A percentile compares a stretch with the other conserved stretches of the same genome.
phyloP scores from a whole-genome alignment of 2,797 vertebrate species.

The Diglossa cyanea region DNA sequence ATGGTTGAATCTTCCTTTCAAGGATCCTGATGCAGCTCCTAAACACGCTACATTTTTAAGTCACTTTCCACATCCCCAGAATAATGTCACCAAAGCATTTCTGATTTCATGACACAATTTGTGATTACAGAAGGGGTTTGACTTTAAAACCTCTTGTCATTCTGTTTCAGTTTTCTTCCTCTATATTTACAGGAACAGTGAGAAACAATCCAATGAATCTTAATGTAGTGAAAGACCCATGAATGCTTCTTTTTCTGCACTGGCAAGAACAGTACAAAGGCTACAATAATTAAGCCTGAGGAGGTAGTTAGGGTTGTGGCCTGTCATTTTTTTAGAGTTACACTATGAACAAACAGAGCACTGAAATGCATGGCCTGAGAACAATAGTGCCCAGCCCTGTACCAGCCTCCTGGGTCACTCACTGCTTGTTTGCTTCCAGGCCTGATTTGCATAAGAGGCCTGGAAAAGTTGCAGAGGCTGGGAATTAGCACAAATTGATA shows the following conservation, averaged over 20 bases:
- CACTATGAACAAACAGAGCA: slow-evolving; percentile 21
- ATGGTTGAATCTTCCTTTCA: background rate
- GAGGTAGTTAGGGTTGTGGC: background rate
- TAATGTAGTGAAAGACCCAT: background rate
- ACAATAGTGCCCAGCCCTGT: background rate
- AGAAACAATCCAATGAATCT: background rate
- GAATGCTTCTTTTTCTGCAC: background rate
- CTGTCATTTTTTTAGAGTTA: background rate
- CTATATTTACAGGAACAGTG: background rate
- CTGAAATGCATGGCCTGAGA: slow-evolving; percentile 22
- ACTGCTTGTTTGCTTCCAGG: slow-evolving; percentile 11
- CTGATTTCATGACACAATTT: background rate
- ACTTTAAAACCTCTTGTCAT: background rate
- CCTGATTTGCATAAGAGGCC: slow-evolving; percentile 34
- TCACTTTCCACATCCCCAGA: background rate
- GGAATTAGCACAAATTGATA: background rate
- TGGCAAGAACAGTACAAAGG: background rate
- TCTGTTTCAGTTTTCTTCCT: background rate
- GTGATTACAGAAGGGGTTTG: background rate
- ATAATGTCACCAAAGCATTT: background rate
- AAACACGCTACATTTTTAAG: rapidly evolving
- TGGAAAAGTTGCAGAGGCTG: slow-evolving; percentile 1
- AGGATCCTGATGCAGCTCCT: background rate
- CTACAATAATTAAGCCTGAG: slow-evolving; percentile 16
- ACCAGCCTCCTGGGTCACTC: slow-evolving; percentile 5